These are phyloP conservation scores for Paedocypris micromegethes DNA, from an alignment of 2,797 vertebrate genomes.

Conservation along the genomic window DNA sequence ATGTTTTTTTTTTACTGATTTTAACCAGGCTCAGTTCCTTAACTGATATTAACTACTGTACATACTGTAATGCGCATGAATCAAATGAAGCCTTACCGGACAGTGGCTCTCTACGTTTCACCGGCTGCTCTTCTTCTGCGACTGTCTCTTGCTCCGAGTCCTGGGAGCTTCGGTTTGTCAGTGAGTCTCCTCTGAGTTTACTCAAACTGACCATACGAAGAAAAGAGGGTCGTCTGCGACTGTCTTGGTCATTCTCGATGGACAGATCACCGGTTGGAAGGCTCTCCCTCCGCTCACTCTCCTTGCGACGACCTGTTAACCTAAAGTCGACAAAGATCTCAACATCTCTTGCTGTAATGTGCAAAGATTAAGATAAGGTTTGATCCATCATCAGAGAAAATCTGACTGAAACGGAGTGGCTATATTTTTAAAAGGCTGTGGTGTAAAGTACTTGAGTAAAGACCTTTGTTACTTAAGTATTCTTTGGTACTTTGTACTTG, in stretches of 20 bases:
- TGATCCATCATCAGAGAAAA: too few relatives aligned
- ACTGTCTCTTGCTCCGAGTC: constrained; percentile 65
- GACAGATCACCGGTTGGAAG: constrained; percentile 66
- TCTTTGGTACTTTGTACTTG: too few relatives aligned
- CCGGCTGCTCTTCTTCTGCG: constrained; percentile 60
- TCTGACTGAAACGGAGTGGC: too few relatives aligned
- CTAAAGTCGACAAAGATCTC: constrained; percentile 45
- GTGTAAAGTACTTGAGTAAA: too few relatives aligned
- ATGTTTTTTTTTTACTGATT: constrained; percentile 43
- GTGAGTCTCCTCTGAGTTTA: constrained; percentile 71
- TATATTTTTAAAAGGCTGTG: too few relatives aligned
- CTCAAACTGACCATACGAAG: constrained; percentile 76
- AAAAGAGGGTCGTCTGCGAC: constrained; percentile 72
- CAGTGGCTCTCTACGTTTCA: constrained; percentile 72
- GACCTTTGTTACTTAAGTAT: too few relatives aligned
- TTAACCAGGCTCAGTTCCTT: too few relatives aligned
- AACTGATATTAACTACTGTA: background rate
- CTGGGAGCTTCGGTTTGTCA: constrained; percentile 70
- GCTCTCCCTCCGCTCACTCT: constrained; percentile 68
- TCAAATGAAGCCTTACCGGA: constrained; percentile 62
- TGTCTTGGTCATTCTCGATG: constrained; percentile 57
- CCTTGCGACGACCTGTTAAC: constrained; percentile 68
- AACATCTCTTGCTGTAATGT: too few relatives aligned
- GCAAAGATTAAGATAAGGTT: too few relatives aligned
- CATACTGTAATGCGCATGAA: background rate